These are phyloP conservation scores for Tetramorium alpestre DNA, from an alignment of 1,140 invertebrate species.

Conservation along the genomic window DNA sequence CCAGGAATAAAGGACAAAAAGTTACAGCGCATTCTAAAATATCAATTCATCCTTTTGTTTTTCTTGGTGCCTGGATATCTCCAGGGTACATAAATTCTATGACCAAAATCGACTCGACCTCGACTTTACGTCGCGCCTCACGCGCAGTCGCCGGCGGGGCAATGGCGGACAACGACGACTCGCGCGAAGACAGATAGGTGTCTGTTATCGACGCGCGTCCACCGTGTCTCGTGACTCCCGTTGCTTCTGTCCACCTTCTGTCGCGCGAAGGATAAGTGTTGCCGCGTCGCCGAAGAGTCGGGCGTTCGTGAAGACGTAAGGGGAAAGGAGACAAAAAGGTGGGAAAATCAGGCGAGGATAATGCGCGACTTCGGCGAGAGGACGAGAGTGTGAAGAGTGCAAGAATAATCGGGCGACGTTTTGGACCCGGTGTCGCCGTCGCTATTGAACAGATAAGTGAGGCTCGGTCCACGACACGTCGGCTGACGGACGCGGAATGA, in stretches of 20 bases:
- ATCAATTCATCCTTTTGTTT: too few relatives aligned
- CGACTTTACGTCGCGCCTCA: neutral
- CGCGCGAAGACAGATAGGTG: slow-evolving; percentile 1
- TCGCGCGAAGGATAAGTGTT: neutral
- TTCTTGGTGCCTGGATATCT: too few relatives aligned
- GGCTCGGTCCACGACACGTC: neutral
- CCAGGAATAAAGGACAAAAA: too few relatives aligned
- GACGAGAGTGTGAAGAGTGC: neutral
- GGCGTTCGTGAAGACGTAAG: neutral
- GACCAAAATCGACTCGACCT: neutral
- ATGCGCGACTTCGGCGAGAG: neutral
- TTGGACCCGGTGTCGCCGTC: neutral
- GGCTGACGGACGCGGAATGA: neutral
- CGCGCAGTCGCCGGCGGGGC: neutral
- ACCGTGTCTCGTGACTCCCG: too few relatives aligned
- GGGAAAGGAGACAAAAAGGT: neutral
- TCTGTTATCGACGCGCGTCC: slow-evolving; percentile 22
- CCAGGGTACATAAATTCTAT: too few relatives aligned
- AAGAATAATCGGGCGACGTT: neutral
- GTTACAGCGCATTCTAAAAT: too few relatives aligned
- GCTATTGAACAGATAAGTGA: neutral
- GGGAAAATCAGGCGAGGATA: neutral
- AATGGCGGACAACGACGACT: neutral
- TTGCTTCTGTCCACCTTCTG: neutral
- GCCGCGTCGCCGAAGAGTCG: neutral